These are phyloP conservation scores for Periophthalmodon schlosseri DNA, from an alignment of 2,113 vertebrate species.

Conservation along the genomic window DNA sequence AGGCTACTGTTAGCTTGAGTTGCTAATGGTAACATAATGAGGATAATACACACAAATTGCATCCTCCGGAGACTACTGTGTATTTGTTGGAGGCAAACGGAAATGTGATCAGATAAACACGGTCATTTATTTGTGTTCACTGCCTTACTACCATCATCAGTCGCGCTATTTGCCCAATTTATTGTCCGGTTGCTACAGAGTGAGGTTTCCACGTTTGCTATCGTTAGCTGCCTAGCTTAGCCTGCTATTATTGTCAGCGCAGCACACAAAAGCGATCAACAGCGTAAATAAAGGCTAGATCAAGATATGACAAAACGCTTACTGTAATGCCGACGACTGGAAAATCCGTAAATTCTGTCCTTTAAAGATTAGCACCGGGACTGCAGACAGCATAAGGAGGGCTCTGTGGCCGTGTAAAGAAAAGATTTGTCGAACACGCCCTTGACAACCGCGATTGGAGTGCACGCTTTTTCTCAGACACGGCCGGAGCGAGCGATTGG, in stretches of 20 bases:
- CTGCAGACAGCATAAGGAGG: conserved; percentile 26
- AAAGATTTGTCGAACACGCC: conserved; percentile 70
- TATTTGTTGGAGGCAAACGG: neutral
- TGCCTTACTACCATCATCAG: neutral
- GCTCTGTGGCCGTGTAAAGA: conserved; percentile 51
- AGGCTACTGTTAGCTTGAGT: conserved; percentile 51
- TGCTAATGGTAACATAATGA: conserved; percentile 20
- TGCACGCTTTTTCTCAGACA: conserved; percentile 31
- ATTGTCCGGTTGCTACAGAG: conserved; percentile 10
- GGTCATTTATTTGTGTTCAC: neutral
- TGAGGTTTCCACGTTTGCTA: conserved; percentile 41
- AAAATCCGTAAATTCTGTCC: conserved; percentile 54
- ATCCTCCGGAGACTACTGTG: conserved; percentile 24
- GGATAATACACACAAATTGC: conserved; percentile 36
- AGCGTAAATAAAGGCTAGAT: neutral
- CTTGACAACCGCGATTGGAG: conserved; percentile 68
- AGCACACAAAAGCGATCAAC: neutral
- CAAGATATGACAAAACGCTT: conserved; percentile 36
- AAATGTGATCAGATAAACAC: conserved; percentile 16
- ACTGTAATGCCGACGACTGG: conserved; percentile 32
- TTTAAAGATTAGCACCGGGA: conserved; percentile 44
- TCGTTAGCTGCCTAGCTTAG: conserved; percentile 57
- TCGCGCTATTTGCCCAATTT: conserved; percentile 5
- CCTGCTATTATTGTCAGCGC: conserved; percentile 8
- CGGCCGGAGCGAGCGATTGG: conserved; percentile 50